phyloP scores from a whole-genome alignment of 2,888 invertebrate species.

The Hirtodrosophila alboralis region DNA sequence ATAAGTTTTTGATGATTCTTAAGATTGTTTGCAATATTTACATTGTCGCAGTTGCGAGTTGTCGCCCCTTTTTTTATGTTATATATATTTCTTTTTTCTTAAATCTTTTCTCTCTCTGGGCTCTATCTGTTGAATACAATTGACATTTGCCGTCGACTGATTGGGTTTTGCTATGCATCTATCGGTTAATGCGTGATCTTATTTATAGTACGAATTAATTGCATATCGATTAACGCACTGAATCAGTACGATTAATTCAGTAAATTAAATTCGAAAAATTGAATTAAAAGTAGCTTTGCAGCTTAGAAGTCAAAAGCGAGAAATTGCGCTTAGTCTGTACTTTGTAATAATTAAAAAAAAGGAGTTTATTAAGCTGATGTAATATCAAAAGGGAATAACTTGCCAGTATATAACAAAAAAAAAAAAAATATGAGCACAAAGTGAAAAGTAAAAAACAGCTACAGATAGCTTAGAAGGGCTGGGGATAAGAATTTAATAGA shows the following conservation, averaged over 20 bases:
- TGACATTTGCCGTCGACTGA: conserved; percentile 61
- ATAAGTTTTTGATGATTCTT: conserved; percentile 50
- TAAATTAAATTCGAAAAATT: conserved; percentile 1
- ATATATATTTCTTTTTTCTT: no score
- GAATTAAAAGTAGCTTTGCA: not conserved
- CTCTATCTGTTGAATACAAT: conserved; percentile 32
- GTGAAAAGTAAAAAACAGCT: not conserved
- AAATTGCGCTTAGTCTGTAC: no score
- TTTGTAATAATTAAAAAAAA: not conserved
- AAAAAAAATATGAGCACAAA: no score
- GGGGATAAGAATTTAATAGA: conserved; percentile 5
- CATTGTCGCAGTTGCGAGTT: conserved; percentile 47
- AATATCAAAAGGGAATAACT: conserved; percentile 2
- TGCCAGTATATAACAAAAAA: no score
- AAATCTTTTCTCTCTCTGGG: conserved; percentile 4
- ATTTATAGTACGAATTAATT: conserved; percentile 50
- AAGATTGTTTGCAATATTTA: conserved; percentile 48
- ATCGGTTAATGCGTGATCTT: conserved; percentile 65
- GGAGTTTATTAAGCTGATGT: conserved; percentile 3
- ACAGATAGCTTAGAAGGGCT: not conserved
- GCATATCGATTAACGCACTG: conserved; percentile 57
- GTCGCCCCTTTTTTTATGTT: conserved; percentile 17
- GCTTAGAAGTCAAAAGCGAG: no score
- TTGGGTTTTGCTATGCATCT: conserved; percentile 30
- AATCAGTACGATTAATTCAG: conserved; percentile 16